Percentiles rank a stretch among this genome's conserved stretches.
phyloP scores from a whole-genome alignment of 1,140 invertebrate genomes.

The Andricus grossulariae region DNA sequence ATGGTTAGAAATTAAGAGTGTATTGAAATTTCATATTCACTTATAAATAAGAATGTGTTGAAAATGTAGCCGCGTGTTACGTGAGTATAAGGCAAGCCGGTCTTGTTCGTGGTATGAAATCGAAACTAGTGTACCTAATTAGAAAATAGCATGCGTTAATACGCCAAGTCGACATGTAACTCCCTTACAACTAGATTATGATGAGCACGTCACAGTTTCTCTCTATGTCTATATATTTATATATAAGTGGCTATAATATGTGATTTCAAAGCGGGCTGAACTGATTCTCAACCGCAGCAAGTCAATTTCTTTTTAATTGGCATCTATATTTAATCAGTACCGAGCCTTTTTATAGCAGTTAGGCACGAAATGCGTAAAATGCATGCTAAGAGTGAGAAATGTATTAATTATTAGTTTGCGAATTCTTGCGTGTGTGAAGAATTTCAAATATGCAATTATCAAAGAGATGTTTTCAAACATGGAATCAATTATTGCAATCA shows the following conservation, averaged over 20 bases:
- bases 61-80: conserved; percentile 36
- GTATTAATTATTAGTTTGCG: no score
- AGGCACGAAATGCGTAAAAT: not conserved
- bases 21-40: not conserved
- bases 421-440: no score
- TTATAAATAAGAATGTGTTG: not conserved
- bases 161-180: conserved; percentile 10
- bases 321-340: not conserved
- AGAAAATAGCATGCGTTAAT: conserved; percentile 44
- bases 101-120: conserved; percentile 48
- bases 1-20: conserved; percentile 5
- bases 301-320: conserved; percentile 13
- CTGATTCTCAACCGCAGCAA: not conserved
- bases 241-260: not conserved
- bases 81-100: conserved; percentile 35
- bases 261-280: not conserved
- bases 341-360: not conserved
- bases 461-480: not conserved
- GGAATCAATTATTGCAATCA: no score
- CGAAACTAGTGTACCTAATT: conserved; percentile 59
- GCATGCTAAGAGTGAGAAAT: not conserved
- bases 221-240: not conserved
- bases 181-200: conserved; percentile 15
- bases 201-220: conserved; percentile 34
- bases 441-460: not conserved